These are phyloP conservation scores for Sebastes variabilis DNA, from an alignment of 2,797 vertebrate species.

Conservation along the genomic window DNA sequence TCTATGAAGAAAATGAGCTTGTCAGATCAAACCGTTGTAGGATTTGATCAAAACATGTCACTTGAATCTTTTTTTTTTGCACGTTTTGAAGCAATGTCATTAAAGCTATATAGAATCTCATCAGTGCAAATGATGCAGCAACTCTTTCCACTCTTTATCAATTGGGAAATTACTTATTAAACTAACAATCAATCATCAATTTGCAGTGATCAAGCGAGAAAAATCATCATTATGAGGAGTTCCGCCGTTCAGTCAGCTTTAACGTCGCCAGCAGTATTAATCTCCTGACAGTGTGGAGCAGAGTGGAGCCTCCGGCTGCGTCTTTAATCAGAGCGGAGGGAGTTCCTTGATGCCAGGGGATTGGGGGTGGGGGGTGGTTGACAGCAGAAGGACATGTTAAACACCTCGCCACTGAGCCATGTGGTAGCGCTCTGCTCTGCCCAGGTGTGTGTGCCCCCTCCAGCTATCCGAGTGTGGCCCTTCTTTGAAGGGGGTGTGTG, in stretches of 20 bases:
- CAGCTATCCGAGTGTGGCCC: constrained; percentile 82
- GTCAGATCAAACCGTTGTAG: neutral
- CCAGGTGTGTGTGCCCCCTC: constrained; percentile 81
- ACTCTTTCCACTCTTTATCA: neutral
- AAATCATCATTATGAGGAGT: constrained; percentile 31
- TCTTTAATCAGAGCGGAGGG: constrained; percentile 67
- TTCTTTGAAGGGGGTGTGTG: constrained; percentile 75
- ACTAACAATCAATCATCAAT: neutral
- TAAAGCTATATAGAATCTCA: neutral
- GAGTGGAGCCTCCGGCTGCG: constrained; percentile 41
- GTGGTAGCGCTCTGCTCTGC: constrained; percentile 75
- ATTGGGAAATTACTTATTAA: neutral
- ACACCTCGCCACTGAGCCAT: constrained; percentile 70
- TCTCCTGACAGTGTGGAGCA: constrained; percentile 29
- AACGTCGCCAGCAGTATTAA: constrained; percentile 20
- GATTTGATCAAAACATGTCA: neutral
- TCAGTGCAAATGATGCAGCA: neutral
- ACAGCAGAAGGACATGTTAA: constrained; percentile 71
- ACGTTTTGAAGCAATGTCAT: neutral
- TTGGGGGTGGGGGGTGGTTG: constrained; percentile 29
- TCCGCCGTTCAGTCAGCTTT: constrained; percentile 30
- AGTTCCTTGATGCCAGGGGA: constrained; percentile 48
- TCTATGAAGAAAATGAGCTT: neutral
- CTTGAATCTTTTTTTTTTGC: neutral
- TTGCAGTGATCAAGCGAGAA: neutral